Base-by-base conservation (phyloP, 2,888 invertebrate genomes). In the Brachylomia viminalis region DNA sequence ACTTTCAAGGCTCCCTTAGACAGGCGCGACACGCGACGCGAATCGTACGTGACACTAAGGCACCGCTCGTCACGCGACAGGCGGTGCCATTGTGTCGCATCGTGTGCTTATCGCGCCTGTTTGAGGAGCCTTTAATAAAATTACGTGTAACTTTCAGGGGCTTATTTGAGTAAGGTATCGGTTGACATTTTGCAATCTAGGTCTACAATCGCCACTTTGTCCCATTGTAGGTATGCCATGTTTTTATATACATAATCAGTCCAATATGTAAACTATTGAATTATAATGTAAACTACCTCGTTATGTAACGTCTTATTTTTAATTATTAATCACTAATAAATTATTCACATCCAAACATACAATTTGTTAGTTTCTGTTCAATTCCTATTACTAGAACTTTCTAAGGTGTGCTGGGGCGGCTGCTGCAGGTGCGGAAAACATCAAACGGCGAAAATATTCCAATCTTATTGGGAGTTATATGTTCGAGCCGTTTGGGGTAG, bases 271-370 rank as follows among this genome's bases (percentile, higher is more conserved):
- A 64, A 75, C 20, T 56, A 38, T 56, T 64, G 15, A 15, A 30
- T 42, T 15, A 5, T 52, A 49, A 71, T 85, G 72, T 77, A 69
- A 80, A 79, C 83, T 75, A 82, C 84, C 81, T 87, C 84, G 65
- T 81, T 20, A 70, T 72, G 72, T 83, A 45, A 71, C 61, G 47
- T 83, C 45, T 75, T 85, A 78, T 65, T 54, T 76, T 78, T 80
- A 69, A 67, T 75, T 11, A 75, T 49, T 72, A 72, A 58, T 72
- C 65, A 66, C 7, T 59, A 79, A 71, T 77, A 82, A 75, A 82
- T 84, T 74, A 76, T 80, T 79, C 77, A 75, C 69, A 73, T 61
- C 17, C n/a, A 59, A 72, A 71, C 38, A 2, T 61, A 69, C 13
- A 45, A 11, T 67, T 52, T 17, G 13, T 61, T 65, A 30, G n/a